phyloP scores from a whole-genome alignment of 2,888 invertebrate species.

The Tetramorium bicarinatum region DNA sequence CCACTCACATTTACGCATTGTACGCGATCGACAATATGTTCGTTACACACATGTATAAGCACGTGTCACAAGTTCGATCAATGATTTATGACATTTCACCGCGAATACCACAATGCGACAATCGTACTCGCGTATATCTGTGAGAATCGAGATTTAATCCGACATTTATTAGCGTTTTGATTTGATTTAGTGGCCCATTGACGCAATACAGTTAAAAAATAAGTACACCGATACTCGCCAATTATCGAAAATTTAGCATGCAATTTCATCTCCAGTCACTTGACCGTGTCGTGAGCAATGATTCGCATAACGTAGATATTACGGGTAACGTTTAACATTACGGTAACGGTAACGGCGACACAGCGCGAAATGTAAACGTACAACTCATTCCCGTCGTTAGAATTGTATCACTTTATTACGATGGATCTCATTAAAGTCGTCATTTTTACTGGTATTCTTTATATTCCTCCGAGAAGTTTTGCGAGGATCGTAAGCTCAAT shows the following conservation, averaged over 20 bases:
- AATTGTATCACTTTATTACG: slow-evolving; percentile 12
- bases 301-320: not conserved
- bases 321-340: not conserved
- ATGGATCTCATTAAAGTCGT: slow-evolving; percentile 7
- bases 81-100: slow-evolving; percentile 45
- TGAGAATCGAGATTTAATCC: not conserved
- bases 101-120: slow-evolving; percentile 12
- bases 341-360: not conserved
- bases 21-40: slow-evolving; percentile 55
- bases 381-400: slow-evolving; percentile 6
- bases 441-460: not conserved
- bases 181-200: not conserved
- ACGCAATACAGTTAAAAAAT: not conserved
- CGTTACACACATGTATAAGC: slow-evolving; percentile 56
- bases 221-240: not conserved
- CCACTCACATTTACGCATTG: slow-evolving; percentile 59
- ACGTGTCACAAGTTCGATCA: slow-evolving; percentile 25
- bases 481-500: not conserved
- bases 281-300: not conserved
- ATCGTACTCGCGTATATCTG: not conserved
- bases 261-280: not conserved
- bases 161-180: slow-evolving; percentile 18
- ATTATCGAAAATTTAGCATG: not conserved
- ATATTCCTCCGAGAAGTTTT: not conserved
- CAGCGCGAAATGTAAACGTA: not conserved